Percentiles rank a stretch among this genome's conserved stretches.
Conservation (phyloP, 2,113 vertebrate genomes). For the Xenopus borealis region DNA sequence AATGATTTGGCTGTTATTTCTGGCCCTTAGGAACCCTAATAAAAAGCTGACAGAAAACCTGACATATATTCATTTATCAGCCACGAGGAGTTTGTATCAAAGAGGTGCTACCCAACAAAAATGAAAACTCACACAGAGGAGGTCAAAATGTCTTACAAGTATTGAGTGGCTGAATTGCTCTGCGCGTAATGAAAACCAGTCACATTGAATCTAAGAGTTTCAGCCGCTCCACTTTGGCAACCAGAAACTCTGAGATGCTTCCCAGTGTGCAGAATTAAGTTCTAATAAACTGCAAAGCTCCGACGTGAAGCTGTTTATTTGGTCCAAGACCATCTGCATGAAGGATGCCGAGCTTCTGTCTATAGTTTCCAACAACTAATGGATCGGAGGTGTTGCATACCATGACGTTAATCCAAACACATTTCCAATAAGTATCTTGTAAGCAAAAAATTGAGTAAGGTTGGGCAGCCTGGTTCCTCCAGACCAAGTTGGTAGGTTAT, state of each 20-base stretch:
- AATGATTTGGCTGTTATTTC: too few species aligned
- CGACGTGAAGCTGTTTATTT: too few species aligned
- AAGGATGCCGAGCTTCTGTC: too few species aligned
- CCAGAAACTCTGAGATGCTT: background rate
- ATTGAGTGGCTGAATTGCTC: background rate
- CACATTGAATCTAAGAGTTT: background rate
- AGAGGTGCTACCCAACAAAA: background rate
- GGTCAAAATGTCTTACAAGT: background rate
- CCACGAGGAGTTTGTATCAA: background rate
- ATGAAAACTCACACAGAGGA: background rate
- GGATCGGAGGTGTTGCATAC: too few species aligned
- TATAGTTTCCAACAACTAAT: too few species aligned
- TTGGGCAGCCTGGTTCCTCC: too few species aligned
- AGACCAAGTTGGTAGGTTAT: too few species aligned
- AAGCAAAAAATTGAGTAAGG: too few species aligned
- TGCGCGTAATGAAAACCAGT: background rate
- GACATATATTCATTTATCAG: background rate
- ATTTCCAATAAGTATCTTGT: too few species aligned
- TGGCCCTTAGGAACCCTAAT: background rate
- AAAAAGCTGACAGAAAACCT: background rate
- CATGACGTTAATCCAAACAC: too few species aligned
- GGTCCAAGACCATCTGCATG: too few species aligned
- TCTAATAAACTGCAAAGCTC: too few species aligned
- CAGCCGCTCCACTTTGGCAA: background rate
- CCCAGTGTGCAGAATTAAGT: background rate